phyloP scores from a whole-genome alignment of 1,140 invertebrate species.

The Goniozus legneri region DNA sequence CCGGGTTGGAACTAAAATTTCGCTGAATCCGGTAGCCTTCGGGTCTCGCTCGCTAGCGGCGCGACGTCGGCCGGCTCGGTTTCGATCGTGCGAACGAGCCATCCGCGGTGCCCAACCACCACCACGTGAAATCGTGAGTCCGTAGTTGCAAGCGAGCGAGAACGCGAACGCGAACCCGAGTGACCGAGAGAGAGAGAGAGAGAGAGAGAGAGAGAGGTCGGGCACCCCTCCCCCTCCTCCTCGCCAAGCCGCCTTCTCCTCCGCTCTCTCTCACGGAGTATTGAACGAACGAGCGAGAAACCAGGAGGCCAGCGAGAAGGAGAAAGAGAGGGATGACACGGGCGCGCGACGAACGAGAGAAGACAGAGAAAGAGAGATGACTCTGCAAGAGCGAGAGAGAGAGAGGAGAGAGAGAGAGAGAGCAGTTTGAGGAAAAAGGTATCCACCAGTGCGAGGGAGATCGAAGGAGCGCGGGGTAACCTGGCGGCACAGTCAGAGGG shows the following conservation, averaged over 20 bases:
- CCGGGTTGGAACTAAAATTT: too few species aligned
- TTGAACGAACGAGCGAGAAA: constrained; percentile 44
- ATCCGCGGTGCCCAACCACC: constrained; percentile 33
- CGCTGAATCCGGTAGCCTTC: too few species aligned
- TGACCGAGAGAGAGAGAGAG: too few species aligned
- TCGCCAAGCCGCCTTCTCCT: constrained; percentile 25
- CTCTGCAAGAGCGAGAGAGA: constrained; percentile 27
- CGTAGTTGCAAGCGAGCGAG: too few species aligned
- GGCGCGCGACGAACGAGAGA: constrained; percentile 15
- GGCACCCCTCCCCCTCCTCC: constrained; percentile 20
- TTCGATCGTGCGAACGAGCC: constrained; percentile 34
- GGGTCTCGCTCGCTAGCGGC: constrained; percentile 7
- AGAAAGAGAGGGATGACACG: constrained; percentile 22
- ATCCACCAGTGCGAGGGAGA: too few species aligned
- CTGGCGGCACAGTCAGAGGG: constrained; percentile 40
- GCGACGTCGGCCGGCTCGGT: constrained; percentile 28
- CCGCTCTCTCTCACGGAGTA: constrained; percentile 37
- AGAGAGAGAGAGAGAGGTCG: too few species aligned
- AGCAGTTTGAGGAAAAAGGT: too few species aligned
- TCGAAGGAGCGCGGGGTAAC: too few species aligned
- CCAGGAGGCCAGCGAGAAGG: constrained; percentile 26
- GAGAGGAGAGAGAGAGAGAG: constrained; percentile 24
- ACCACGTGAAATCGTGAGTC: constrained; percentile 31
- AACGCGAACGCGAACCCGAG: too few species aligned
- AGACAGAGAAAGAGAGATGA: constrained; percentile 25